These are phyloP conservation scores for Ptilodon capucinus DNA, from an alignment of 2,888 invertebrate genomes.

Conservation along the genomic window DNA sequence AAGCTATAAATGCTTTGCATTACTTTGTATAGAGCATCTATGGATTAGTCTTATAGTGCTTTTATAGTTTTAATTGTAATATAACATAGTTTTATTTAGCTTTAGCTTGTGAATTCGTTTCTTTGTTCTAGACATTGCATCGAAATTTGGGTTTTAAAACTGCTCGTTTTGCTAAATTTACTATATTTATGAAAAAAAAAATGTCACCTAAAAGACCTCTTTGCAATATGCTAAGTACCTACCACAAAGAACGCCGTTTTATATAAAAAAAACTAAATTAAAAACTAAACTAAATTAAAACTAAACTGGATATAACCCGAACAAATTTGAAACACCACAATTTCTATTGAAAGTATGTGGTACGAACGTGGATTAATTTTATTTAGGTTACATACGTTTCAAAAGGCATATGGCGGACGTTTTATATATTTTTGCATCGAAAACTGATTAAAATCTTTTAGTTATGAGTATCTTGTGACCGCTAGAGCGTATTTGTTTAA, in stretches of 20 bases:
- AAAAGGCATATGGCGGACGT: constrained; percentile 84
- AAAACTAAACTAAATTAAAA: no score
- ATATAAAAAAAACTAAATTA: constrained; percentile 55
- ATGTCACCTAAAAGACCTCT: no score
- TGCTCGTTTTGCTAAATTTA: no score
- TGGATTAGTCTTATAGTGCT: no score
- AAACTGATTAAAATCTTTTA: constrained; percentile 83
- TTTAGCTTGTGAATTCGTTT: no score
- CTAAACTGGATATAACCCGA: constrained; percentile 65
- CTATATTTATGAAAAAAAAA: no score
- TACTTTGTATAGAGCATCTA: no score
- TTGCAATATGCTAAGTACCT: not conserved
- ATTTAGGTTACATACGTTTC: constrained; percentile 65
- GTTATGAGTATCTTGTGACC: constrained; percentile 82
- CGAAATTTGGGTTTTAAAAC: no score
- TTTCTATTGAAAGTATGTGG: not conserved
- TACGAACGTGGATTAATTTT: constrained; percentile 33
- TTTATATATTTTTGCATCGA: constrained; percentile 83
- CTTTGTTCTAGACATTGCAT: no score
- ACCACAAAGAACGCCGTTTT: constrained; percentile 55
- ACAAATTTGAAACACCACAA: constrained; percentile 40
- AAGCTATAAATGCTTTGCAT: no score
- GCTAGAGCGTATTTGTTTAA: constrained; percentile 79
- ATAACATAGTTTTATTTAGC: no score
- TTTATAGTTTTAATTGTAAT: no score